A percentile compares a stretch with the other conserved stretches of the same genome.
These are phyloP conservation scores for Cylloceria caligata DNA, from an alignment of 2,888 invertebrate species.

Conservation along the genomic window DNA sequence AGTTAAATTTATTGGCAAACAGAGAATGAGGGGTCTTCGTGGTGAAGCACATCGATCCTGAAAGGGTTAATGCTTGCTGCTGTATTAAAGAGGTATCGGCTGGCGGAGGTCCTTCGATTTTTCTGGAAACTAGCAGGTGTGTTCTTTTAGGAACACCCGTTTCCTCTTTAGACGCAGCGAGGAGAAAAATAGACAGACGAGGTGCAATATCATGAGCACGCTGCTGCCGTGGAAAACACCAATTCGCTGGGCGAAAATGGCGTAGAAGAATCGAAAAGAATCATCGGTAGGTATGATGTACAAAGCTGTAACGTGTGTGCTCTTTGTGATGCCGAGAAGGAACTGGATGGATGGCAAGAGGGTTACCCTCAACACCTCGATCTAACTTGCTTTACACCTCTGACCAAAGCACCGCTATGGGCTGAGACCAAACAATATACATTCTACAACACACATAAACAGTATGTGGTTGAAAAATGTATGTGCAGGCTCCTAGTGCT, in stretches of 20 bases:
- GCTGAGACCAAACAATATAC: background rate
- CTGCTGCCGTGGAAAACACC: background rate
- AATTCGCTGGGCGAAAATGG: background rate
- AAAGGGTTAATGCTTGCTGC: slow-evolving; percentile 26
- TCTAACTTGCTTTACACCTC: slow-evolving; percentile 31
- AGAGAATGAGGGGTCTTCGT: slow-evolving; percentile 15
- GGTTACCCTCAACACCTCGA: background rate
- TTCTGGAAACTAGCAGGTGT: slow-evolving; percentile 58
- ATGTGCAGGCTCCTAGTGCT: background rate
- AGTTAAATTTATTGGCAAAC: slow-evolving; percentile 53
- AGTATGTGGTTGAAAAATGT: background rate
- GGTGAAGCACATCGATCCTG: slow-evolving; percentile 22
- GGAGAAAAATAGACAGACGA: slow-evolving; percentile 6
- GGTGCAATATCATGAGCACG: slow-evolving; percentile 1
- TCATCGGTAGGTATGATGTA: background rate
- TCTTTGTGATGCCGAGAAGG: background rate
- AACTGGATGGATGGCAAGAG: slow-evolving; percentile 3
- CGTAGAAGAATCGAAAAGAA: background rate
- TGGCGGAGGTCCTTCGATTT: slow-evolving; percentile 12
- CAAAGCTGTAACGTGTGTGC: background rate
- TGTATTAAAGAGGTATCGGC: background rate
- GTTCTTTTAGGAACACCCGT: slow-evolving; percentile 57
- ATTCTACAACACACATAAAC: background rate
- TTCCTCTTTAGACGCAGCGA: slow-evolving; percentile 15
- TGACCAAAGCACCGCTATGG: background rate